These are phyloP conservation scores for Dicrurus megarhynchus DNA, from an alignment of 2,113 vertebrate genomes.

Conservation along the genomic window DNA sequence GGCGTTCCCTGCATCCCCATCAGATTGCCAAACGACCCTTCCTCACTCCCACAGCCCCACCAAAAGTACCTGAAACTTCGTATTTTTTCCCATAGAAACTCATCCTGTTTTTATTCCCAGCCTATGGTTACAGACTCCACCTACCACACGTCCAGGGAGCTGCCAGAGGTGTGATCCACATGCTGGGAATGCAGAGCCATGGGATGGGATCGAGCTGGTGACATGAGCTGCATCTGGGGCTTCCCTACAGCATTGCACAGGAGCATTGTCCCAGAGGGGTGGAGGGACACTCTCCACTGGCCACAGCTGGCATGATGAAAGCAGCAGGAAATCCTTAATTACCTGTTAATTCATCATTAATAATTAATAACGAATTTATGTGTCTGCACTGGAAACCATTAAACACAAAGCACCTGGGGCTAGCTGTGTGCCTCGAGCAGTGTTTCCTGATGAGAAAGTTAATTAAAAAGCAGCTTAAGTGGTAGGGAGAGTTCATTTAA, in stretches of 20 bases:
- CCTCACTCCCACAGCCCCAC: background rate
- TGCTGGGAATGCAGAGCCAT: background rate
- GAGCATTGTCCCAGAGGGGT: background rate
- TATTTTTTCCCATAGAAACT: background rate
- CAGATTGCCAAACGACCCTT: background rate
- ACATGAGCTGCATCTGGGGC: background rate
- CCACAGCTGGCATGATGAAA: background rate
- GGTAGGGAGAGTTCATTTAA: background rate
- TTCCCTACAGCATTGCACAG: background rate
- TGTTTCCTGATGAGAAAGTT: background rate
- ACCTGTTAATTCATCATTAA: background rate
- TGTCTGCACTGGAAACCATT: background rate
- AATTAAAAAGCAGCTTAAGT: background rate
- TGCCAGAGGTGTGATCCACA: accelerated
- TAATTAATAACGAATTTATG: background rate
- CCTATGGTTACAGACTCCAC: background rate
- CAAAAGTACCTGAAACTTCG: background rate
- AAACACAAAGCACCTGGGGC: background rate
- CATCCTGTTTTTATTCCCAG: background rate
- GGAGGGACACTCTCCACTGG: background rate
- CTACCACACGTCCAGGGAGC: background rate
- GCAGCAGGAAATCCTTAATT: background rate
- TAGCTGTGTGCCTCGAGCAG: background rate
- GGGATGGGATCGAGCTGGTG: background rate
- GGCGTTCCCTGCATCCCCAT: background rate